Base-by-base conservation (phyloP, 2,888 invertebrate species). In the Morinoia aosen region DNA sequence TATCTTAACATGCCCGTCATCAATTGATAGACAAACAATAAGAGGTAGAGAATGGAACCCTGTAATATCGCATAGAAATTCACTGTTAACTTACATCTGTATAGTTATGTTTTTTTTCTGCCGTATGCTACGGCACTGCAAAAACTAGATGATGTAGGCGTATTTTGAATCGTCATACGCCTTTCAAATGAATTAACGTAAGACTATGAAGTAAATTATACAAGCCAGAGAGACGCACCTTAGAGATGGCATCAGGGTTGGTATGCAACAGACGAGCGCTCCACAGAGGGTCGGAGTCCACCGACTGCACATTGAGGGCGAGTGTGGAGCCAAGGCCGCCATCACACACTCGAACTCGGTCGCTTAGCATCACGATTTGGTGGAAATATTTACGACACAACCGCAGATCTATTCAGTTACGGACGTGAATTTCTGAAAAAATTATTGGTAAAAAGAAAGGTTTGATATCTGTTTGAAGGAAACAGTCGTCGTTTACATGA, bases 201-300 rank as follows among this genome's bases (percentile, higher is more conserved):
- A 48, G 48, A 48, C 48, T 48, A n/a, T n/a, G n/a, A n/a, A n/a
- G n/a, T 48, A 48, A 48, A 48, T 48, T 48, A 48, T 48, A 48
- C 48, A 48, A 48, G 5, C 48, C 48, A 48, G 48, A 48, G 48
- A 48, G 8, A 33, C 76, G 8, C 0, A 76, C 76, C 76, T 76
- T 90, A 14, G 14, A 48, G 0, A 96, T 95, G 40, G 98, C 98
- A 33, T 98, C 98, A 5, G 98, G 98, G 97, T 98, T 98, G 2
- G 98, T 98, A 96, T 98, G 98, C 96, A 99, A 98, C 97, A 98
- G 98, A 96, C 98, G 98, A 11, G 99, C 98, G 97, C 98, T 99
- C 99, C 99, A 99, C 64, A 99, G 97, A 0, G 99, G 98, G 97
- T 99, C 98, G 0, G 98, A 98, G 97, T 99, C 98, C 96, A 98